A percentile compares a stretch with the other conserved stretches of the same genome.
phyloP scores from a whole-genome alignment of 2,888 invertebrate species.

The Drosophila siamana region DNA sequence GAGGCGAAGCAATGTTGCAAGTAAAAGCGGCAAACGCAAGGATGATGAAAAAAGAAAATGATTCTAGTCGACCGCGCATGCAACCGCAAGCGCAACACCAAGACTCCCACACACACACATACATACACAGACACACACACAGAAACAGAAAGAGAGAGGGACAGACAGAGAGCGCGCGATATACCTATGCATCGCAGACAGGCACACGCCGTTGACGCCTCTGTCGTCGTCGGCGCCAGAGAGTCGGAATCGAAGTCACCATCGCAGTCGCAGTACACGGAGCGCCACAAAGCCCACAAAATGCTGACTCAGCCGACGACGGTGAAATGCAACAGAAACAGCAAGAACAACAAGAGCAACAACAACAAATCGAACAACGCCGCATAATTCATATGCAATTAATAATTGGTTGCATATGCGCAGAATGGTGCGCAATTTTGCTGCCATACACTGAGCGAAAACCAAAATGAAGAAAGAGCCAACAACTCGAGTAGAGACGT shows the following conservation, averaged over 20 bases:
- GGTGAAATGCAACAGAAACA: conserved; percentile 52
- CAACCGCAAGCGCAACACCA: conserved; percentile 15
- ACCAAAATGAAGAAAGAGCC: background rate
- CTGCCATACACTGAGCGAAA: conserved; percentile 43
- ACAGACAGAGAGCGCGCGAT: too few relatives aligned
- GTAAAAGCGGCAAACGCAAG: conserved; percentile 2
- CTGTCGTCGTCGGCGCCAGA: conserved; percentile 64
- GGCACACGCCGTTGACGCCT: conserved; percentile 76
- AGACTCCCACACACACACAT: conserved; percentile 32
- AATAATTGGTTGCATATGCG: conserved; percentile 81
- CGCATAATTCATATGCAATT: conserved; percentile 82
- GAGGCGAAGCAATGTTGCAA: conserved; percentile 61
- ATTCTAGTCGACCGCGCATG: conserved; percentile 38
- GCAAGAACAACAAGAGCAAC: conserved; percentile 39
- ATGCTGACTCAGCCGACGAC: conserved; percentile 68
- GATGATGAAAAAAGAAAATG: conserved; percentile 21
- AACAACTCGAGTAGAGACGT: background rate
- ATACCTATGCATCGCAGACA: conserved; percentile 35
- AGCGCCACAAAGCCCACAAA: conserved; percentile 62
- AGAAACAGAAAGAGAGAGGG: background rate
- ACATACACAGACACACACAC: background rate
- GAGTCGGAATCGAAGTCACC: conserved; percentile 26
- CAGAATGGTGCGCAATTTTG: conserved; percentile 67
- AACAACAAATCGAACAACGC: conserved; percentile 37
- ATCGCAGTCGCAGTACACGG: conserved; percentile 11